phyloP scores from a whole-genome alignment of 2,113 vertebrate genomes.

The Echinops telfairi region DNA sequence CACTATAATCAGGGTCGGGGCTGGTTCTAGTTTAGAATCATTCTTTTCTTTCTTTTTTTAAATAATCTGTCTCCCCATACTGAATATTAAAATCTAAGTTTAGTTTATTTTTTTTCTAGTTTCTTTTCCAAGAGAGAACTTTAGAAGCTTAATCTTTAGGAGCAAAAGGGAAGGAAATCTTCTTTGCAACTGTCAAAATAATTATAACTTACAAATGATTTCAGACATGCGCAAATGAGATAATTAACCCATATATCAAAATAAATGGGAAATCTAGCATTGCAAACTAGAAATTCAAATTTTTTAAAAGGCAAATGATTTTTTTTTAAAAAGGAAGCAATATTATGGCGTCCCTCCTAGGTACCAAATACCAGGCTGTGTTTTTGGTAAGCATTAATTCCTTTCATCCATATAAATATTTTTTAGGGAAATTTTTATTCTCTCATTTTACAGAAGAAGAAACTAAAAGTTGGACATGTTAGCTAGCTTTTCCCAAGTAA shows the following conservation, averaged over 20 bases:
- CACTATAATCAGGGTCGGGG: slow-evolving; percentile 59
- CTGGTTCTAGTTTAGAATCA: slow-evolving; percentile 42
- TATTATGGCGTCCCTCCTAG: background rate
- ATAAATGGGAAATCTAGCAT: background rate
- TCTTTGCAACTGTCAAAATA: slow-evolving; percentile 65
- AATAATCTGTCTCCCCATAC: slow-evolving; percentile 74
- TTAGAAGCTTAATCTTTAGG: slow-evolving; percentile 65
- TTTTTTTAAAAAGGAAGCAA: background rate
- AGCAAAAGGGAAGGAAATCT: slow-evolving; percentile 70
- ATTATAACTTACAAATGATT: slow-evolving; percentile 75
- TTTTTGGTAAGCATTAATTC: background rate
- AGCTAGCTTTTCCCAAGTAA: background rate
- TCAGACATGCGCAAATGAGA: background rate
- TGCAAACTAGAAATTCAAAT: background rate
- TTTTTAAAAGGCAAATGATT: background rate
- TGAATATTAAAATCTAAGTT: slow-evolving; percentile 60
- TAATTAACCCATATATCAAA: background rate
- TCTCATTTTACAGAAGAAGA: background rate
- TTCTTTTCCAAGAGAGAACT: slow-evolving; percentile 62
- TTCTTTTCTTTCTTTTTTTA: slow-evolving; percentile 62
- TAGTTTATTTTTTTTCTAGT: slow-evolving; percentile 48
- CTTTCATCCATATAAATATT: background rate
- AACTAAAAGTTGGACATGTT: background rate
- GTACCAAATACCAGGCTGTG: background rate
- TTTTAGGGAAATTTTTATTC: background rate